A percentile compares a stretch with the other conserved stretches of the same genome.
Evolutionary conservation across 1,140 invertebrate genomes (phyloP).

Genomic region (Antheraea mylitta): DNA sequence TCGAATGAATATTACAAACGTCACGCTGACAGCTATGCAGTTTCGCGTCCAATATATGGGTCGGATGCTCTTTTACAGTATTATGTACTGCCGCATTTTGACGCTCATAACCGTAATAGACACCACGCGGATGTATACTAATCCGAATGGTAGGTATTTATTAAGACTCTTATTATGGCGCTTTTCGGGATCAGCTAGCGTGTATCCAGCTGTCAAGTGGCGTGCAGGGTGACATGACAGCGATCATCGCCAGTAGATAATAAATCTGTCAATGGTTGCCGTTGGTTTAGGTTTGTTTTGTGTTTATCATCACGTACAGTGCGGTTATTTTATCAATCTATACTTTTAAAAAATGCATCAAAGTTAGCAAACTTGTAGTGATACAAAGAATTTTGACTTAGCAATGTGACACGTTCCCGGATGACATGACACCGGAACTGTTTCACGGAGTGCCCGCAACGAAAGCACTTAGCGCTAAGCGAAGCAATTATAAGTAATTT

Average conservation of each 20-base stretch:
- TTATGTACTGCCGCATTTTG: conserved; percentile 21
- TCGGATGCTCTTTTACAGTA: conserved; percentile 53
- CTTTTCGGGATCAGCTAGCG: no score
- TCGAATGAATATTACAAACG: conserved; percentile 74
- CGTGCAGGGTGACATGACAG: no score
- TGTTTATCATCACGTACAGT: no score
- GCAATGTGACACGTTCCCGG: conserved; percentile 15
- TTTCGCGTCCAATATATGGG: conserved; percentile 43
- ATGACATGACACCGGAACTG: conserved; percentile 30
- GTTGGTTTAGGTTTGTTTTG: no score
- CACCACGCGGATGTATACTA: not conserved
- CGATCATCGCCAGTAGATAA: no score
- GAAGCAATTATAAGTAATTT: conserved; percentile 78
- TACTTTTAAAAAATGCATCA: no score
- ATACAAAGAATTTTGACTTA: not conserved
- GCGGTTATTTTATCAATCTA: no score
- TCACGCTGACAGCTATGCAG: conserved; percentile 55
- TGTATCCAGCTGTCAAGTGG: no score
- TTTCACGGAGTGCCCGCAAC: conserved; percentile 57
- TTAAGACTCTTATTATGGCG: no score
- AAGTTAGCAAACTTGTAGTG: no score
- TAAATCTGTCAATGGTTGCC: no score
- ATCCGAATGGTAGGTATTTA: not conserved
- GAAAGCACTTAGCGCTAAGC: conserved; percentile 76
- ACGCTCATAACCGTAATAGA: conserved; percentile 14